Percentiles rank a stretch among this genome's conserved stretches.
phyloP scores from a whole-genome alignment of 92 coral and sea anemone genomes.

The Phenganax stokvisi region DNA sequence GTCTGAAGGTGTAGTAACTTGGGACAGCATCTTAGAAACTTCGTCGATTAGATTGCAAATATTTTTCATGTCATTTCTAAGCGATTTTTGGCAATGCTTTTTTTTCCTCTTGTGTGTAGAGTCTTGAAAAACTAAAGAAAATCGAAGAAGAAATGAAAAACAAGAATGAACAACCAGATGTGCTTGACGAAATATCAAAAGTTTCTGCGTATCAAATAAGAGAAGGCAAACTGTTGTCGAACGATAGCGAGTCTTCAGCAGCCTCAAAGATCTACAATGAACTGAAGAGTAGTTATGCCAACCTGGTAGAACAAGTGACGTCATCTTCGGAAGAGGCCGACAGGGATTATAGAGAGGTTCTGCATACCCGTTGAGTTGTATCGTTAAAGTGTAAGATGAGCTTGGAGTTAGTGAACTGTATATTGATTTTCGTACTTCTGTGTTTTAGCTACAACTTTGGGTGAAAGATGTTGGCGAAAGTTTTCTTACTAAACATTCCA shows the following conservation, averaged over 20 bases:
- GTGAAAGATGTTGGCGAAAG: conserved; percentile 79
- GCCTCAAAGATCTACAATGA: conserved; percentile 86
- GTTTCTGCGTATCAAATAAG: conserved; percentile 82
- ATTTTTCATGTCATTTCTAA: no score
- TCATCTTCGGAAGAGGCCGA: conserved; percentile 59
- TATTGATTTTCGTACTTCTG: neutral
- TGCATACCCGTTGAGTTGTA: neutral
- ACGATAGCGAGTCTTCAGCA: conserved; percentile 66
- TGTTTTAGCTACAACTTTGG: conserved; percentile 67
- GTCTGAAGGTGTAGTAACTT: no score
- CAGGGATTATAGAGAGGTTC: conserved; percentile 80
- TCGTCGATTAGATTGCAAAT: no score
- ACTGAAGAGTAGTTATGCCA: conserved; percentile 71
- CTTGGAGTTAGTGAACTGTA: no score
- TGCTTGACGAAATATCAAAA: conserved; percentile 70
- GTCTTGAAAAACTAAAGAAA: conserved; percentile 63
- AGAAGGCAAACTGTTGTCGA: conserved; percentile 73
- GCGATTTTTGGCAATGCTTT: neutral
- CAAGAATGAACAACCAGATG: conserved; percentile 64
- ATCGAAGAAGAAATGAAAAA: conserved; percentile 52
- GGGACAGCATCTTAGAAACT: no score
- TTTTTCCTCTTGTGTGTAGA: conserved; percentile 45
- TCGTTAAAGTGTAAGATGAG: neutral
- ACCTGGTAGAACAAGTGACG: conserved; percentile 62
- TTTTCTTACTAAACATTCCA: conserved; percentile 64